A percentile compares a stretch with the other conserved stretches of the same genome.
Conservation (phyloP, 2,888 invertebrate species). For the Epirrhoe alternata region DNA sequence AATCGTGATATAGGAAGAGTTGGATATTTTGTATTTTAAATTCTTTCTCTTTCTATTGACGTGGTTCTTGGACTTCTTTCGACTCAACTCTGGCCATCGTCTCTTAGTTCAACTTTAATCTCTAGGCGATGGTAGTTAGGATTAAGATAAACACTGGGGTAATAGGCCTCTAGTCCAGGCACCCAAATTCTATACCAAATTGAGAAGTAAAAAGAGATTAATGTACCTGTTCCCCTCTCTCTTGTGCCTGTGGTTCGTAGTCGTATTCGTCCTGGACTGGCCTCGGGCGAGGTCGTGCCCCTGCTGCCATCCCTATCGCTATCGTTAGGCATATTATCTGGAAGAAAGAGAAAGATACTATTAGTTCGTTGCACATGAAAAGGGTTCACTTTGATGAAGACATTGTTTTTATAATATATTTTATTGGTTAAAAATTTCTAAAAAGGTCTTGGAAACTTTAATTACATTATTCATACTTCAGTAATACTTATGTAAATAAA, state of each 20-base stretch:
- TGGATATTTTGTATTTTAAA: no score
- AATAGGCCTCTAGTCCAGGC: no score
- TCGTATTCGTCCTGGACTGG: constrained; percentile 70
- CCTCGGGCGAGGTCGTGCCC: constrained; percentile 68
- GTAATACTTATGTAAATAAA: constrained; percentile 23
- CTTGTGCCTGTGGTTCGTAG: constrained; percentile 75
- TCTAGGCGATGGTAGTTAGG: no score
- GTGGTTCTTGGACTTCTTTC: no score
- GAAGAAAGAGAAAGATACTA: constrained; percentile 43
- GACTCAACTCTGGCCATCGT: no score
- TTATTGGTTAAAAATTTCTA: not conserved
- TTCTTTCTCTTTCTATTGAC: no score
- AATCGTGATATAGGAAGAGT: not conserved
- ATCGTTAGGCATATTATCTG: constrained; percentile 72
- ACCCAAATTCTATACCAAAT: no score
- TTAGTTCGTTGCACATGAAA: not conserved
- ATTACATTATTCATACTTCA: not conserved
- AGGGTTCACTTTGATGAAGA: no score
- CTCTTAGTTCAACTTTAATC: no score
- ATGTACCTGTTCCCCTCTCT: constrained; percentile 67
- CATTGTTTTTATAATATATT: no score
- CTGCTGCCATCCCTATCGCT: constrained; percentile 59
- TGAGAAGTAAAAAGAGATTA: not conserved
- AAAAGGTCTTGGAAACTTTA: not conserved
- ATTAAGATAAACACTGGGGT: no score